Percentiles rank a stretch among this genome's conserved stretches.
phyloP scores from a whole-genome alignment of 2,888 invertebrate species.

The Suillia variegata region DNA sequence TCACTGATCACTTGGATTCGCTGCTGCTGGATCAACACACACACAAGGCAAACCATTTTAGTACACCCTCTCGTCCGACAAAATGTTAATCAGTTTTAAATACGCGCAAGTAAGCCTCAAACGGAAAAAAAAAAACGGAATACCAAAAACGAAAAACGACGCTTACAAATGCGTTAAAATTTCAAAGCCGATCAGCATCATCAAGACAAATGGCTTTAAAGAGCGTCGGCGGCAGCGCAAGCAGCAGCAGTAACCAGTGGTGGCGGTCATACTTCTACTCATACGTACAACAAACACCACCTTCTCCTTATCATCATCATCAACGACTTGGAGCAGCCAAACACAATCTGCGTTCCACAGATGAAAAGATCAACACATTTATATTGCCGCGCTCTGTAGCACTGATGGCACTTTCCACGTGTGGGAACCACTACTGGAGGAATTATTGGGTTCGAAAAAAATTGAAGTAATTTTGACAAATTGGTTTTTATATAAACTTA shows the following conservation, averaged over 20 bases:
- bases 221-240: neutral
- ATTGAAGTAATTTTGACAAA: too few species aligned
- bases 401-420: neutral
- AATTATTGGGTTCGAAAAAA: too few species aligned
- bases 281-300: too few species aligned
- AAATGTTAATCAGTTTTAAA: constrained; percentile 17
- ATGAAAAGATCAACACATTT: neutral
- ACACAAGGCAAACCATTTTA: too few species aligned
- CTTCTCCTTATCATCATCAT: too few species aligned
- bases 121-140: neutral
- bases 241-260: neutral
- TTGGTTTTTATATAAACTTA: too few species aligned
- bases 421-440: too few species aligned
- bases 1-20: neutral
- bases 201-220: neutral
- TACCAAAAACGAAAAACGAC: neutral
- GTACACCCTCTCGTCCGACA: neutral
- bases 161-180: constrained; percentile 1
- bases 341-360: neutral
- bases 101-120: constrained; percentile 9
- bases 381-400: too few species aligned
- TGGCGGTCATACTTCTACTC: too few species aligned
- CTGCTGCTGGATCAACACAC: too few species aligned
- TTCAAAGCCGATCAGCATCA: constrained; percentile 3
- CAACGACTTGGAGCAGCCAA: neutral